Evolutionary conservation across 2,888 invertebrate genomes (phyloP).

Genomic region (Sinhomidia bicolor): DNA sequence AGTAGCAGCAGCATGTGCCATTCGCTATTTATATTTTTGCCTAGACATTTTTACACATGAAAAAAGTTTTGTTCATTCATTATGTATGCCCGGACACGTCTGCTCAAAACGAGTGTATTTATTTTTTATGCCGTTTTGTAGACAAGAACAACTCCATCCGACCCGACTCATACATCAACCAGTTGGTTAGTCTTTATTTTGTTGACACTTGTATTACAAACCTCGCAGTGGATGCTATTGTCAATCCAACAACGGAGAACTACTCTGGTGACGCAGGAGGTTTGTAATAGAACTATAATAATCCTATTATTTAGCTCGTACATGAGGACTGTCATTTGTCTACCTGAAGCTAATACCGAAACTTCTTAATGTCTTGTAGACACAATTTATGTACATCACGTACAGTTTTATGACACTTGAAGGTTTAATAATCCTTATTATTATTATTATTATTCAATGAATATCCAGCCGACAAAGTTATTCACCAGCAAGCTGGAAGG

Average conservation of each 20-base stretch:
- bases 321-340: neutral
- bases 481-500: conserved; percentile 68
- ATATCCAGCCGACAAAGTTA: conserved; percentile 62
- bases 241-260: conserved; percentile 71
- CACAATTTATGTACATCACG: neutral
- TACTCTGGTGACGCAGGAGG: conserved; percentile 72
- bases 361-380: neutral
- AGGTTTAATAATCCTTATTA: no score
- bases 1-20: conserved; percentile 38
- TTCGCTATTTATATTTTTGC: conserved; percentile 21
- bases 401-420: neutral
- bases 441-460: neutral
- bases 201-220: conserved; percentile 74
- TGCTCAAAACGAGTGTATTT: conserved; percentile 34
- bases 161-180: conserved; percentile 71
- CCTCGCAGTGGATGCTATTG: conserved; percentile 74
- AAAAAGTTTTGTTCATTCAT: conserved; percentile 36
- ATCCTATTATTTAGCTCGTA: conserved; percentile 5
- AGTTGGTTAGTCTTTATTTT: conserved; percentile 74
- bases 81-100: conserved; percentile 70
- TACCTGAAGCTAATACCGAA: no score
- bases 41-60: neutral
- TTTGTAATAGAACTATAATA: conserved; percentile 17
- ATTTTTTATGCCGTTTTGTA: conserved; percentile 44
- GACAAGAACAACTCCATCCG: conserved; percentile 70